Evolutionary conservation across 2,797 vertebrate genomes (phyloP), one percentile per base, ranked within the genome.

Genomic region (Gymnopithys bicolor): DNA sequence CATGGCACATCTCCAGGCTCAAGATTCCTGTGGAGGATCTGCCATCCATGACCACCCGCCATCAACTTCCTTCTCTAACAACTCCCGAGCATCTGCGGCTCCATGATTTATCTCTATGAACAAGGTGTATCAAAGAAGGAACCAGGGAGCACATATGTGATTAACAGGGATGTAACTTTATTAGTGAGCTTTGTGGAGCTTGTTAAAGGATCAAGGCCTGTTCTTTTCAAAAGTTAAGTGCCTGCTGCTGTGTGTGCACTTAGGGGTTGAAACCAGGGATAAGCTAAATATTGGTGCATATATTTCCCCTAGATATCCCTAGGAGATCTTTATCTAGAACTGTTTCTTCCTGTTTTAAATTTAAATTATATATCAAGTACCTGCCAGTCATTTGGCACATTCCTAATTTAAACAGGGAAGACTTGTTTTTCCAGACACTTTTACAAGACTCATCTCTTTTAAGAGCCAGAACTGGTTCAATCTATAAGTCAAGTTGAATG

Each of bases 401-500:
- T 98, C 97, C 93, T 95, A 82, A 93, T 92, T 87, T 93, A 96
- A 97, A 97, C 97, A 78, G 85, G 97, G 93, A 92, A 77, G 96
- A 97, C 97, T 96, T 64, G 97, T 97, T 98, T 95, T 97, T 97
- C 97, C 93, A 93, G 97, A 95, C 90, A 79, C 90, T 77, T 97
- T 96, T 91, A 84, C 69, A 89, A 94, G 92, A 94, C 94, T 96
- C 90, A 94, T 92, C 90, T 97, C 90, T 97, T 97, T 94, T 94
- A 97, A 97, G 97, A 96, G 85, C 83, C 89, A 91, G 83, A 90
- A 95, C 96, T 94, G 89, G 91, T 97, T 97, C 95, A 97, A 93
- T 87, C 88, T 95, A 68, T 76, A 94, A 91, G 75, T 93, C 69
- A 93, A 88, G 85, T 19, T 12, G 25, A 96, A 95, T 83, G 79